These are phyloP conservation scores for Mellivora capensis DNA, from an alignment of 2,113 vertebrate genomes.

Conservation along the genomic window DNA sequence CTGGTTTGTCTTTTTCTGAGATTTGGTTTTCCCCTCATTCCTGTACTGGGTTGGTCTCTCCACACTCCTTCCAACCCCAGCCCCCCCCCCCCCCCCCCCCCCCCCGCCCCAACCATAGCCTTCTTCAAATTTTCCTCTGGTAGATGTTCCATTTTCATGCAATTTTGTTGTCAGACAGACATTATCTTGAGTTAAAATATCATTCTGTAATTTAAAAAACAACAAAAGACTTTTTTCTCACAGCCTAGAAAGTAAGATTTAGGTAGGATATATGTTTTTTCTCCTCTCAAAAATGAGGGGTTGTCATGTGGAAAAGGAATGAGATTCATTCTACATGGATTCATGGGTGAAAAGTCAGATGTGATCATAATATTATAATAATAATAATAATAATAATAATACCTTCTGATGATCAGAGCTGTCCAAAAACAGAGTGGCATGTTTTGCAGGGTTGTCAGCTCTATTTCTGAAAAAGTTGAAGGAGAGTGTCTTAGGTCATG, in stretches of 20 bases:
- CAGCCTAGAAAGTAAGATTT: not conserved
- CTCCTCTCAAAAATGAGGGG: not conserved
- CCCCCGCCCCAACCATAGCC: not conserved
- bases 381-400: not conserved
- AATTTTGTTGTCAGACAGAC: not conserved
- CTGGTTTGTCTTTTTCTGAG: not conserved
- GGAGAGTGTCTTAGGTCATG: not conserved
- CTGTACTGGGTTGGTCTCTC: not conserved
- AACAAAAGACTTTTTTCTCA: not conserved
- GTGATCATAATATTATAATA: not conserved
- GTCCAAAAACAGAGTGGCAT: not conserved
- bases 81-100: not conserved
- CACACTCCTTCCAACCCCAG: not conserved
- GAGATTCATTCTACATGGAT: not conserved
- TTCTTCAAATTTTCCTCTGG: not conserved
- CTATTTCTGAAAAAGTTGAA: not conserved
- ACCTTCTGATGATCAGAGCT: not conserved
- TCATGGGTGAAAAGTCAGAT: not conserved
- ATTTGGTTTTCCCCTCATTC: not conserved
- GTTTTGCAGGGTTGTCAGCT: not conserved
- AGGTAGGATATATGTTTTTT: not conserved
- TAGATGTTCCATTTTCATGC: not conserved
- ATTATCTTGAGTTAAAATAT: slow-evolving; percentile 25
- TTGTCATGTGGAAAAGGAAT: not conserved
- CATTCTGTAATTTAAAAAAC: not conserved